Evolutionary conservation across 2,797 vertebrate species (phyloP).

Genomic region (Hyperoplus lanceolatus): DNA sequence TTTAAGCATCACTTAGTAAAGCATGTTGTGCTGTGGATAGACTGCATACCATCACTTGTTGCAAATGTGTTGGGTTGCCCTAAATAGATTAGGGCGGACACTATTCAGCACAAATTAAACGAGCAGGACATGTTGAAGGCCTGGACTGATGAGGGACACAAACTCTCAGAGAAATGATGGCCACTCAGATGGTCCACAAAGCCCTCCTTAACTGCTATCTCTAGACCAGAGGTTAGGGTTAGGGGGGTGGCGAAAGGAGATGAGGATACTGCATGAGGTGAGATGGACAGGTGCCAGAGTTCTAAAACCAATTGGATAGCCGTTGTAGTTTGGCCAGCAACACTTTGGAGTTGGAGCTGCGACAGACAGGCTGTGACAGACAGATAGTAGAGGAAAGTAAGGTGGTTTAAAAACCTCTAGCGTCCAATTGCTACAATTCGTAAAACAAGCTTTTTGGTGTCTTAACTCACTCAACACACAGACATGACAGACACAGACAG

Average conservation of each 20-base stretch:
- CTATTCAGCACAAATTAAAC: slow-evolving; percentile 39
- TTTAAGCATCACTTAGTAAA: neutral
- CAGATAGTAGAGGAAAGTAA: too few relatives aligned
- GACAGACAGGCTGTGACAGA: neutral
- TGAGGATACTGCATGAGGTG: neutral
- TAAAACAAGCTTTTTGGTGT: too few relatives aligned
- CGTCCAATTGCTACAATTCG: too few relatives aligned
- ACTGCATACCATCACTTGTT: slow-evolving; percentile 46
- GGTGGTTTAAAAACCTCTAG: too few relatives aligned
- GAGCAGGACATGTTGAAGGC: slow-evolving; percentile 19
- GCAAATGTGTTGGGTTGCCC: slow-evolving; percentile 43
- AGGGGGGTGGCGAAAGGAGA: neutral
- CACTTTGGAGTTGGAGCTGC: neutral
- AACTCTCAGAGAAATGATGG: neutral
- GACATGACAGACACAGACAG: too few relatives aligned
- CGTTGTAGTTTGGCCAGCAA: neutral
- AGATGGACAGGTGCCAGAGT: neutral
- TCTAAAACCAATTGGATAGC: neutral
- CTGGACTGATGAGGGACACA: neutral
- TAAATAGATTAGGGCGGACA: slow-evolving; percentile 38
- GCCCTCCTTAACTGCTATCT: neutral
- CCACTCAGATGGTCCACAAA: neutral
- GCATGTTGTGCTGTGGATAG: slow-evolving; percentile 54
- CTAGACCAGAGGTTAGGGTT: neutral
- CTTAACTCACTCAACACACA: too few relatives aligned